Evolutionary conservation across 2,113 vertebrate genomes (phyloP), one percentile per base, ranked within the genome.

Genomic region (Epinephelus lanceolatus): DNA sequence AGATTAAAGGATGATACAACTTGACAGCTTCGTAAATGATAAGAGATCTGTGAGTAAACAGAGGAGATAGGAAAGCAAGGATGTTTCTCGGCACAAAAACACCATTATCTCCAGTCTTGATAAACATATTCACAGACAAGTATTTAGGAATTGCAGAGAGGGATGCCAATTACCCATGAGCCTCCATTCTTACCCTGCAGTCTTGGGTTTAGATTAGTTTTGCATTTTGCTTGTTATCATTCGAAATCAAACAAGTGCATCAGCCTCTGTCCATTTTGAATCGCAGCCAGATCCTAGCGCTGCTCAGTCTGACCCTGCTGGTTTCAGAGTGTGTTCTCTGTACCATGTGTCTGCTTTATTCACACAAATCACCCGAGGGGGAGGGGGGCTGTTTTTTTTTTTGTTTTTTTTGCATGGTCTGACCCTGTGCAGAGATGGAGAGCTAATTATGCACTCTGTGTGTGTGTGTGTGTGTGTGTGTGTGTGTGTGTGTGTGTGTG

Each of bases 401-500:
- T 14, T 68, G 49, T 55, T 84, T 69, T 12, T 57, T 21, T 47
- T 75, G 66, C 61, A 21, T 12, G 53, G 65, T 83, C 53, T 76
- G 87, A 91, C 80, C 86, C 80, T 84, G 68, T 66, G 56, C 62
- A 70, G 42, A 85, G 78, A 87, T 59, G 52, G 52, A 73, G 84
- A 70, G 66, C 71, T 89, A 90, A 92, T 88, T 90, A 90, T 91
- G 69, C 75, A 49, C 33, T 47, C 0, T 69, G 73, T 45, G 49
- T 45, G 42, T 52, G n/a, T 55, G 30, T 30, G 8, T 37, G 76
- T 56, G 45, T 65, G 30, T 67, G 69, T 57, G 69, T 56, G 69
- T 9, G 42, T 2, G 47, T 6, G 69, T 56, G 69, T 9, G 42
- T 2, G 47, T 6, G 25, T 3, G 30, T 37, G 8, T 55, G 72